phyloP scores from a whole-genome alignment of 2,888 invertebrate genomes.

The Perithous albicinctus region DNA sequence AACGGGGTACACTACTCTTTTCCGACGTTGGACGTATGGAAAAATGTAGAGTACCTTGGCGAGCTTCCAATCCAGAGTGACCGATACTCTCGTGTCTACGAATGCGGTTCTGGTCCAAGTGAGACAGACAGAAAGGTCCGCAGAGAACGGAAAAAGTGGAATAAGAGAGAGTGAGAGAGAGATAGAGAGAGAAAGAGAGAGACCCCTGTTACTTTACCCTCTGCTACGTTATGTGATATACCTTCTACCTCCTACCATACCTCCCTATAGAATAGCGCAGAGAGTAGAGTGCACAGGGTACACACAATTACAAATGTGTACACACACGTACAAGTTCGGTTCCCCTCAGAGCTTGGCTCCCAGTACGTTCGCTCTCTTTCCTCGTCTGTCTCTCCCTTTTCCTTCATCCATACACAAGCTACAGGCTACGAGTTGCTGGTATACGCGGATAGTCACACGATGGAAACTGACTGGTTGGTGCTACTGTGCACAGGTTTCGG shows the following conservation, averaged over 20 bases:
- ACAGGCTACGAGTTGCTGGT: background rate
- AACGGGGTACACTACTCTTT: constrained; percentile 9
- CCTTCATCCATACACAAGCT: background rate
- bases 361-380: background rate
- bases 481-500: constrained; percentile 17
- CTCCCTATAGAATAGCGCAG: constrained; percentile 15
- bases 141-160: background rate
- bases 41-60: constrained; percentile 68
- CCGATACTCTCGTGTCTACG: constrained; percentile 67
- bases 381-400: background rate
- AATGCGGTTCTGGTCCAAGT: constrained; percentile 34
- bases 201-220: background rate
- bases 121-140: constrained; percentile 4
- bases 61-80: constrained; percentile 66
- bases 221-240: background rate
- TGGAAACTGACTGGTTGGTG: background rate
- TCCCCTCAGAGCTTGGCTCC: background rate
- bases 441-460: constrained; percentile 36
- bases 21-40: constrained; percentile 64
- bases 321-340: constrained; percentile 28
- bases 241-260: background rate
- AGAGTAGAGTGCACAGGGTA: constrained; percentile 46
- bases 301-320: constrained; percentile 52
- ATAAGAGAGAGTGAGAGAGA: constrained; percentile 20
- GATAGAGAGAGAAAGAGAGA: too few species aligned